Conservation (phyloP, 2,113 vertebrate genomes). For the Tonatia bakeri region DNA sequence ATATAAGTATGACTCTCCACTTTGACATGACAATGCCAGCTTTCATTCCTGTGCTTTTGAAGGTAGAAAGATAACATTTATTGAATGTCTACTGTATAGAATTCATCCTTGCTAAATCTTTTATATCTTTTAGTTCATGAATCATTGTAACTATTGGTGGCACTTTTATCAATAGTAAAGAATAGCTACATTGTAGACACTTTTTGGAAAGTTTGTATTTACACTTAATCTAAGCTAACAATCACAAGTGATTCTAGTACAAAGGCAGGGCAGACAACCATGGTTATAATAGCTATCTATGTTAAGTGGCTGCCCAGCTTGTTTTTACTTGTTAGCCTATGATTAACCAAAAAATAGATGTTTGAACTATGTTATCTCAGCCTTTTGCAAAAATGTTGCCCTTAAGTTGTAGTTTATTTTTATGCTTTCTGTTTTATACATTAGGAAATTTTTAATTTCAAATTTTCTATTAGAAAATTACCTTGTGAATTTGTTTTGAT, state of each 20-base stretch:
- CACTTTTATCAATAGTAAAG: neutral
- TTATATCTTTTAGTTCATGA: constrained; percentile 1
- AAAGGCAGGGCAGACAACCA: neutral
- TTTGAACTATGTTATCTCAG: constrained; percentile 9
- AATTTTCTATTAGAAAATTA: constrained; percentile 13
- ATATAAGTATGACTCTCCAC: neutral
- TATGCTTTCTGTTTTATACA: constrained; percentile 14
- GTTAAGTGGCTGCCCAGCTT: neutral
- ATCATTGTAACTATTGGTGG: neutral
- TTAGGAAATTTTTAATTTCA: neutral
- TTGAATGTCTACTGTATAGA: neutral
- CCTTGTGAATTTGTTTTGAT: neutral
- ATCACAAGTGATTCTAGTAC: neutral
- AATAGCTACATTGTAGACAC: neutral
- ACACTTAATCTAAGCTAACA: neutral
- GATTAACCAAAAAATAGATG: neutral
- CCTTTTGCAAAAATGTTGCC: neutral
- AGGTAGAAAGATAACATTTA: constrained; percentile 6
- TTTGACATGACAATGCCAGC: neutral
- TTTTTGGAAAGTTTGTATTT: constrained; percentile 20
- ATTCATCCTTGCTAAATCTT: neutral
- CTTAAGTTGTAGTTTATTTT: constrained; percentile 37
- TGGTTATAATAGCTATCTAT: neutral
- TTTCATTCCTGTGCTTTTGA: neutral
- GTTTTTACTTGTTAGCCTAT: neutral